A percentile compares a stretch with the other conserved stretches of the same genome.
phyloP scores from a whole-genome alignment of 2,113 vertebrate genomes.

The Podarcis raffonei region DNA sequence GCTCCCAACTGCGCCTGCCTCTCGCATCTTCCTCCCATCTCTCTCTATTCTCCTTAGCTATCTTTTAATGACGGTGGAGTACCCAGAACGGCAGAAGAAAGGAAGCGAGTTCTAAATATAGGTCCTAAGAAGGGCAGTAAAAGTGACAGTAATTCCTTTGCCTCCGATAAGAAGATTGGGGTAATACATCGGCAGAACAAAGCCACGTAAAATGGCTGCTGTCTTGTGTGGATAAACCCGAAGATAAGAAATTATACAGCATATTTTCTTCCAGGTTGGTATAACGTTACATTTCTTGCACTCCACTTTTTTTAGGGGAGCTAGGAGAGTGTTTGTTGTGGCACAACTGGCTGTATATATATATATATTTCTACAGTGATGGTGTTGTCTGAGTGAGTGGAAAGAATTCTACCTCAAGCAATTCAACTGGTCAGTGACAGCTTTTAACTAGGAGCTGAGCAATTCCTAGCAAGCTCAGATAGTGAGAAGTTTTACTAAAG shows the following conservation, averaged over 20 bases:
- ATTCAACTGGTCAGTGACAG: background rate
- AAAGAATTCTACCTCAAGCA: conserved; percentile 3
- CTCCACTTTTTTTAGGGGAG: too few relatives aligned
- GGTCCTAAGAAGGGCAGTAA: conserved; percentile 40
- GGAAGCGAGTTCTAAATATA: conserved; percentile 53
- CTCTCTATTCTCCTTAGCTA: conserved; percentile 1
- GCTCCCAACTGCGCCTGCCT: background rate
- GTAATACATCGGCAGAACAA: conserved; percentile 32
- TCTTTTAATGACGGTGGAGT: background rate
- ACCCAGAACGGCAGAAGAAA: conserved; percentile 15
- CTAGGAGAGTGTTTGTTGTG: background rate
- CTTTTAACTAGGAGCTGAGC: background rate
- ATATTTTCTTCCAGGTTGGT: conserved; percentile 22
- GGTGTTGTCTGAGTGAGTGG: background rate
- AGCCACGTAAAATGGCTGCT: conserved; percentile 7
- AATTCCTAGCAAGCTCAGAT: background rate
- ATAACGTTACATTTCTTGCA: background rate
- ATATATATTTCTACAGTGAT: background rate
- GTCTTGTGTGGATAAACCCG: conserved; percentile 23
- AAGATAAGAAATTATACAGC: background rate
- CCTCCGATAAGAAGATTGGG: conserved; percentile 64
- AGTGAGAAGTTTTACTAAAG: background rate
- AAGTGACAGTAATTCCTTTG: conserved; percentile 61
- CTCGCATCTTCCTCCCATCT: background rate
- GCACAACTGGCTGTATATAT: background rate